Percentiles rank a stretch among this genome's conserved stretches.
Conservation (phyloP, 2,113 vertebrate genomes). For the Scalopus aquaticus region DNA sequence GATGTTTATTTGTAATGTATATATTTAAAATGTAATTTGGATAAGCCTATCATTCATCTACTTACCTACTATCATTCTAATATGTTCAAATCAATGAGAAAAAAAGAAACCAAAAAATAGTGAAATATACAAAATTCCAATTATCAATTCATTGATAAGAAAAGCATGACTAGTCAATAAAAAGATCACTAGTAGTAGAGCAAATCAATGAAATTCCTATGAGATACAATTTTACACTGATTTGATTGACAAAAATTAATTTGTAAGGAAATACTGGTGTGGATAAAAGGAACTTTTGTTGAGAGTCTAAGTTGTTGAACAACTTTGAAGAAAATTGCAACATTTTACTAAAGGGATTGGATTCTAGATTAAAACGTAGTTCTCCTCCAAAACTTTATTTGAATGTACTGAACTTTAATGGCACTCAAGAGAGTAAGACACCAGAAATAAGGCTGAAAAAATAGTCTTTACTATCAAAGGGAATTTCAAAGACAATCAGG, state of each 20-base stretch:
- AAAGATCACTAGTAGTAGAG: neutral
- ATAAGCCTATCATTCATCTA: neutral
- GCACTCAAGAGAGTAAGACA: neutral
- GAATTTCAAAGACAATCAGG: neutral
- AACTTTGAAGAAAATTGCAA: neutral
- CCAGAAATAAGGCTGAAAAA: neutral
- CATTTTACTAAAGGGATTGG: neutral
- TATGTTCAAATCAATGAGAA: neutral
- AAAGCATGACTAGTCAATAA: neutral
- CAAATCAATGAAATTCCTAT: accelerated
- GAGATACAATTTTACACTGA: neutral
- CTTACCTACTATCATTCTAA: neutral
- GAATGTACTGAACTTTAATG: neutral
- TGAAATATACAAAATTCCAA: neutral
- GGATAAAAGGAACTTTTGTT: neutral
- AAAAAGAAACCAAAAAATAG: neutral
- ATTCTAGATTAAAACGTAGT: too few relatives aligned
- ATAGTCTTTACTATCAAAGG: neutral
- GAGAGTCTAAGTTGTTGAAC: accelerated
- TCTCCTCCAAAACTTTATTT: neutral
- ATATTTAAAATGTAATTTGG: neutral
- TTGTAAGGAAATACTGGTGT: accelerated
- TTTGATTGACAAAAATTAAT: neutral
- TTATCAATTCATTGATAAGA: neutral
- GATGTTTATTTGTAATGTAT: neutral